Percentiles rank a stretch among this genome's conserved stretches.
phyloP scores from a whole-genome alignment of 1,140 invertebrate species.

The Orchestia grillus region DNA sequence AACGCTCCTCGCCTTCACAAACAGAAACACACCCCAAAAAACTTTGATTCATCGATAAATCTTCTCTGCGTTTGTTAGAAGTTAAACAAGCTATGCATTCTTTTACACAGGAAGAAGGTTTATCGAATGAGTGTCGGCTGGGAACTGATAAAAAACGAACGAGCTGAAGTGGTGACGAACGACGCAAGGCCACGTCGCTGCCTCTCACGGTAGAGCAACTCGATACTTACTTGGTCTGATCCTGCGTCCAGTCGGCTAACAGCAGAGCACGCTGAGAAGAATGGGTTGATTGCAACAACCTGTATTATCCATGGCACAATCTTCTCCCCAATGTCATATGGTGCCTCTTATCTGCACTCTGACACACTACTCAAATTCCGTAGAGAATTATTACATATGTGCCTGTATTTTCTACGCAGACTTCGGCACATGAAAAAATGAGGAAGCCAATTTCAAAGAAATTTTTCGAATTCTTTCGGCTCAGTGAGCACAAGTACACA shows the following conservation, averaged over 20 bases:
- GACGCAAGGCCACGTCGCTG: background rate
- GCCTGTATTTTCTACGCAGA: background rate
- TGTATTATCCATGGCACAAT: conserved; percentile 1
- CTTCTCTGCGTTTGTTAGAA: background rate
- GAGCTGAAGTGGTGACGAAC: conserved; percentile 5
- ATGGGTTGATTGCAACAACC: background rate
- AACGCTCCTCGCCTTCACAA: background rate
- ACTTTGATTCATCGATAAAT: background rate
- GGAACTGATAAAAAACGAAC: background rate
- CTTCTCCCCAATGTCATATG: background rate
- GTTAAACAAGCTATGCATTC: background rate
- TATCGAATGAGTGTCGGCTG: background rate
- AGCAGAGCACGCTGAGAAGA: background rate
- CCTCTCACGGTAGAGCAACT: background rate
- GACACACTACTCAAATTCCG: background rate
- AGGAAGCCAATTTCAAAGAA: background rate
- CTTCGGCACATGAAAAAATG: background rate
- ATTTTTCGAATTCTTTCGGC: background rate
- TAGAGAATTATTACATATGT: background rate
- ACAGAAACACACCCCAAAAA: background rate
- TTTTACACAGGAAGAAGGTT: background rate
- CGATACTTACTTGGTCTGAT: background rate
- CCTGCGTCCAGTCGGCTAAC: background rate
- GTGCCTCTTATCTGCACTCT: background rate
- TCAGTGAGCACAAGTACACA: background rate